Evolutionary conservation across 2,113 vertebrate species (phyloP), one percentile per base, ranked within the genome.

Genomic region (Pyrgilauda ruficollis): DNA sequence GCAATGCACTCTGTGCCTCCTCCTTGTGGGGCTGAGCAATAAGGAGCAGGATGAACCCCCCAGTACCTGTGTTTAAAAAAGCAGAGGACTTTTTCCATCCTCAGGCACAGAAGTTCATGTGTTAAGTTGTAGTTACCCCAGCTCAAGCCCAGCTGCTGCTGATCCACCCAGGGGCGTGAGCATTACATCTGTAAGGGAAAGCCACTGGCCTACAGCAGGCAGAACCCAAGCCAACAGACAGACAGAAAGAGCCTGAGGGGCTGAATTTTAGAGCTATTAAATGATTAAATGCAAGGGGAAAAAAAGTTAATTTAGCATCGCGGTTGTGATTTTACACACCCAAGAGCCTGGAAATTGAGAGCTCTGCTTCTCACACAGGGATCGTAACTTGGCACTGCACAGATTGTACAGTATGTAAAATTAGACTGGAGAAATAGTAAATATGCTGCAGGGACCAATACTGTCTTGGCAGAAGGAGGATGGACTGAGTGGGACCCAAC

Each of bases 261-360:
- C 92, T 96, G 95, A 91, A 96, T 96, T 96, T 97, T 95, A 94
- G 94, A 96, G 96, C 96, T 96, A 97, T 97, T 97, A 97, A 97
- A 94, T 93, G 93, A 93, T 97, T 96, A 96, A 96, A 97, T 93
- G 94, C 70, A 88, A 87, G 82, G 81, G 15, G 12, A 73, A 92
- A 83, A 86, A 93, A 95, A 92, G 92, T 95, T 90, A 95, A 95
- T 97, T 95, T 96, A 92, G 94, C 90, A 95, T 96, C 76, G 39
- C 47, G 62, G 96, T 96, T 95, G 94, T 96, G 95, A 97, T 96
- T 97, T 97, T 96, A 94, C 96, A 96, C 96, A 93, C 96, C 97
- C 96, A 78, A 95, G 97, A 97, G 96, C 89, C 96, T 91, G 95
- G 66, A 89, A 96, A 96, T 86, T 79, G 96, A 96, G 96, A 92